Base-by-base conservation (phyloP, 2,113 vertebrate genomes). In the Ceuthmochares aereus region DNA sequence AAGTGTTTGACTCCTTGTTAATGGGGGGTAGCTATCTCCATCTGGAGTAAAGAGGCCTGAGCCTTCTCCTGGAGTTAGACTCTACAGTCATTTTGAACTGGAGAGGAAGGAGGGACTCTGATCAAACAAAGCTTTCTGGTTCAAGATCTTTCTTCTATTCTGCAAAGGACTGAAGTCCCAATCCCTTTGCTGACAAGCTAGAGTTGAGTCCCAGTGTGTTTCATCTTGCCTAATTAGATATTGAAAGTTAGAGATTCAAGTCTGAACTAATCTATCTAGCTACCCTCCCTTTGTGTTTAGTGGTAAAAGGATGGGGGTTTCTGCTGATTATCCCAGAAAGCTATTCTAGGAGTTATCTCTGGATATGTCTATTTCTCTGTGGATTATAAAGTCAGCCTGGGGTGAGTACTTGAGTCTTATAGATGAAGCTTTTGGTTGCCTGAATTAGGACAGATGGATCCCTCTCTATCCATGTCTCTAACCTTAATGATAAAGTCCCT, bases 181-280 rank as follows among this genome's bases (percentile, higher is more conserved):
- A 94, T 84, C 34, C 22, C 26, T 79, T 51, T 76, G 40, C 43
- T 94, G 51, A 78, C 73, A 90, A 23, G 55, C 21, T 66, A 25
- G 13, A 4, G 42, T 20, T 88, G 59, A 70, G 37, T 66, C 36
- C 5, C 34, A 60, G 26, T 37, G 36, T 47, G 22, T 27, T 68
- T 92, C 63, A 42, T 26, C 34, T 70, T 90, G 20, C 14, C 16
- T 92, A 90, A 81, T 88, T 77, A 90, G 59, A 42, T 77, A 70
- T 77, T 92, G 72, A 89, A 95, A 95, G 42, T 70, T 72, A 93
- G 59, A 62, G n/a, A 32, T 73, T 88, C 12, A 86, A 79, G 85
- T 66, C 67, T 77, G 55, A 52, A 43, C 52, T 84, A 70, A 84
- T 70, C 64, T 90, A 62, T 66, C 64, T 90, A 62, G 62, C 63